Base-by-base conservation (phyloP, 2,888 invertebrate species). In the Dugesia japonica region DNA sequence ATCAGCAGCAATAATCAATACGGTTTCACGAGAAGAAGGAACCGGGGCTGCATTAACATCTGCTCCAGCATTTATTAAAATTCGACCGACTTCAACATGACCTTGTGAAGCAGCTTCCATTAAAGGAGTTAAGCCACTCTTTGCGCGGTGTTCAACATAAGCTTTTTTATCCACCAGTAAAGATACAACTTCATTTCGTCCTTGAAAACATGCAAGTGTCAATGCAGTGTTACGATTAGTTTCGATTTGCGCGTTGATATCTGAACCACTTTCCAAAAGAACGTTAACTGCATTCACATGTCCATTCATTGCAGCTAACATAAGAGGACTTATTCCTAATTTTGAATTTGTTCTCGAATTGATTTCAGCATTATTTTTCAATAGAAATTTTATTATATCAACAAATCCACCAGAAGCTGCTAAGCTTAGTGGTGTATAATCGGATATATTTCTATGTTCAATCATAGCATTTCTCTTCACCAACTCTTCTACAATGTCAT, bases 41-140 rank as follows among this genome's bases (percentile, higher is more conserved):
- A 98, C 97, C 28, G 97, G 97, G 23, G 94, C 91, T 38, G 97
- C 95, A 87, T 98, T 98, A 0, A 97, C 95, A 86, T 98, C 98
- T 0, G 98, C 98, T 0, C 92, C 92, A 86, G 94, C 93, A 83
- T 94, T 93, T 71, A 98, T 87, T 78, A 98, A 87, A 75, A 98
- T 94, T 77, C 92, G 88, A 1, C 97, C 98, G 56, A 98, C 98
- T 83, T 98, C 97, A 76, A 95, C 94, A 86, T 97, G 98, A 77
- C 98, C 98, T 77, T 97, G 97, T 82, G 94, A 94, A 0, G 98
- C 98, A 73, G 97, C 98, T 86, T 98, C 98, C 98, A 98, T 98
- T 27, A 98, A 87, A 0, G 98, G 98, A 20, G 98, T 99, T 77
- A 98, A 87, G 0, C 97, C 97, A 76, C 97, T 97, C 89, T 97